Conservation (phyloP, 2,797 vertebrate genomes). For the Acanthiza pusilla region DNA sequence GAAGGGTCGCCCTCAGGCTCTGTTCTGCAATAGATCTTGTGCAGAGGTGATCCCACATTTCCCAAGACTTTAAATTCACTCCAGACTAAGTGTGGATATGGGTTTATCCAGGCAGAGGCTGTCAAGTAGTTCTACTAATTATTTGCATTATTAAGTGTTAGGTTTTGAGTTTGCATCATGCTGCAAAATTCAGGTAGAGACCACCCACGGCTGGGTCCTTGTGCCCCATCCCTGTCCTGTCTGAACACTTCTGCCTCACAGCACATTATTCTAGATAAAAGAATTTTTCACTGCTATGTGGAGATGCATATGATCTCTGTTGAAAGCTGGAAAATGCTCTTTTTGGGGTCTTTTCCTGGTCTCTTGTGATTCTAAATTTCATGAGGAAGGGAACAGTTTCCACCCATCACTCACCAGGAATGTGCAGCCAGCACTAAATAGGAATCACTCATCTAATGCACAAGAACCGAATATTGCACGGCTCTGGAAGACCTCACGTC, state of each 20-base stretch:
- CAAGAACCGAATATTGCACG: not conserved
- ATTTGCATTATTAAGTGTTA: not conserved
- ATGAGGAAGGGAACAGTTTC: not conserved
- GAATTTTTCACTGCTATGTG: not conserved
- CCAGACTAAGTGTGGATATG: not conserved
- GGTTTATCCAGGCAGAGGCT: not conserved
- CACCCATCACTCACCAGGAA: not conserved
- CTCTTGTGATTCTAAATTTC: not conserved
- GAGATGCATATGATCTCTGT: not conserved
- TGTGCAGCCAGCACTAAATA: fast-evolving
- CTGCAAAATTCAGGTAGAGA: not conserved
- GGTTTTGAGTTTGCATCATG: not conserved
- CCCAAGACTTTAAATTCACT: not conserved
- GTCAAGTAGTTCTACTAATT: not conserved
- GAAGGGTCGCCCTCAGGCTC: not conserved
- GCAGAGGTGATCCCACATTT: not conserved
- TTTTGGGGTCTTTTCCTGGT: not conserved
- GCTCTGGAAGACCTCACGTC: not conserved
- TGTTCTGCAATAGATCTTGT: not conserved
- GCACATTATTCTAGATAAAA: not conserved
- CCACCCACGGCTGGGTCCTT: not conserved
- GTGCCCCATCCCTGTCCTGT: not conserved
- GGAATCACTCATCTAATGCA: not conserved
- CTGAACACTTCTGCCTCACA: not conserved
- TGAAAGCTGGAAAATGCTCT: not conserved